Conservation (phyloP, 2,888 invertebrate genomes). For the Lasioglossum pauxillum region DNA sequence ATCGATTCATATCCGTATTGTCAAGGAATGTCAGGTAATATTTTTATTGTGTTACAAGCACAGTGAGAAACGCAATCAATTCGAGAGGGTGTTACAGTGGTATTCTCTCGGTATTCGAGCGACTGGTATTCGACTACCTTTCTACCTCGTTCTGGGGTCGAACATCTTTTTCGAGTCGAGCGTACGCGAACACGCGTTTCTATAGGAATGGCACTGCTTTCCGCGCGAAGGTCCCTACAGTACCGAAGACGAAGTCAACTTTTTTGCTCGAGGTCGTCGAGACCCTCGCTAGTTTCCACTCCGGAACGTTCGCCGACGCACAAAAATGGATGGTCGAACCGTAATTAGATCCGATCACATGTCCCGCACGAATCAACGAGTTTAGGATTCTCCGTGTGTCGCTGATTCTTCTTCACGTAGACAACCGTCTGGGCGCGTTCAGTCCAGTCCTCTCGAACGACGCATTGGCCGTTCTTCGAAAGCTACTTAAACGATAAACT, state of each 20-base stretch:
- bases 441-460: conserved; percentile 35
- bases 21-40: conserved; percentile 58
- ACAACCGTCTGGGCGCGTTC: neutral
- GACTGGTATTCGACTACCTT: conserved; percentile 34
- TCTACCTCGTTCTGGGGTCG: conserved; percentile 21
- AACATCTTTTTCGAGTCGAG: conserved; percentile 29
- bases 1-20: conserved; percentile 38
- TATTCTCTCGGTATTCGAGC: conserved; percentile 1
- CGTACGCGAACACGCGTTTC: conserved; percentile 42
- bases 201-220: conserved; percentile 68
- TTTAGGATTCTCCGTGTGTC: conserved; percentile 36
- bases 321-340: neutral
- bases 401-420: neutral
- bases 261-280: neutral
- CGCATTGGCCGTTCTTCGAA: conserved; percentile 49
- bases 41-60: conserved; percentile 61
- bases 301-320: conserved; percentile 23
- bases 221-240: conserved; percentile 30
- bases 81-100: conserved; percentile 9
- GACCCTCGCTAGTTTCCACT: conserved; percentile 28
- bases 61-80: conserved; percentile 31
- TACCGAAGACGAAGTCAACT: neutral
- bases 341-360: neutral
- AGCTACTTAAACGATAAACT: conserved; percentile 68
- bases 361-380: conserved; percentile 41